phyloP scores from a whole-genome alignment of 1,140 invertebrate species.

The Drosophila sucinea region DNA sequence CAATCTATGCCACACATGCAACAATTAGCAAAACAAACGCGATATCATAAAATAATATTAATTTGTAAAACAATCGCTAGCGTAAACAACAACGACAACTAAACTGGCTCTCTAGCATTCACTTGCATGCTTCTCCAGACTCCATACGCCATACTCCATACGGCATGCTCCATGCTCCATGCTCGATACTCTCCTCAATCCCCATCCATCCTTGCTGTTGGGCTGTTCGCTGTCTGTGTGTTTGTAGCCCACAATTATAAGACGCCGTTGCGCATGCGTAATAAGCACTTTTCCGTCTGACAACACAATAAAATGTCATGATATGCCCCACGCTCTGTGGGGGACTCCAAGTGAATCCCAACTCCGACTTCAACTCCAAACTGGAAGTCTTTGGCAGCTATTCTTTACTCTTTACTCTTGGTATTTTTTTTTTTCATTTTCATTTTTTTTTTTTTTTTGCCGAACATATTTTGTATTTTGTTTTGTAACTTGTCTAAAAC shows the following conservation, averaged over 20 bases:
- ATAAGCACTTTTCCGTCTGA: conserved; percentile 83
- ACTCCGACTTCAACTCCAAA: neutral
- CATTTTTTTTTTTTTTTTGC: too few relatives aligned
- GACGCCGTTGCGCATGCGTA: conserved; percentile 79
- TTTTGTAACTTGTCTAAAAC: conserved; percentile 74
- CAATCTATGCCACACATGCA: conserved; percentile 82
- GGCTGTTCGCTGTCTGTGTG: conserved; percentile 21
- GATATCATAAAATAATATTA: conserved; percentile 82
- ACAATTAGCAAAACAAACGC: conserved; percentile 83
- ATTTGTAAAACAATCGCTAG: conserved; percentile 80
- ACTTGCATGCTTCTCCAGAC: neutral
- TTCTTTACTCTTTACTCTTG: neutral
- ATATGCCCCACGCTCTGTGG: conserved; percentile 82
- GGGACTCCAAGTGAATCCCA: conserved; percentile 31
- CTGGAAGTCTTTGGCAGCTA: neutral
- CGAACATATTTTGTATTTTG: conserved; percentile 34
- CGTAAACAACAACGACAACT: conserved; percentile 73
- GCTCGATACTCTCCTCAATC: neutral
- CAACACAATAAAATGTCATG: conserved; percentile 83
- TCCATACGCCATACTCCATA: neutral
- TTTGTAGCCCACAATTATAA: conserved; percentile 78
- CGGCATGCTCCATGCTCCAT: neutral
- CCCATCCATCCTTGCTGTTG: conserved; percentile 50
- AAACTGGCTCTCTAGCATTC: conserved; percentile 30
- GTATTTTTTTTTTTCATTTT: conserved; percentile 36